Conservation (phyloP, 2,888 invertebrate genomes). For the Lasioglossum villosulum region DNA sequence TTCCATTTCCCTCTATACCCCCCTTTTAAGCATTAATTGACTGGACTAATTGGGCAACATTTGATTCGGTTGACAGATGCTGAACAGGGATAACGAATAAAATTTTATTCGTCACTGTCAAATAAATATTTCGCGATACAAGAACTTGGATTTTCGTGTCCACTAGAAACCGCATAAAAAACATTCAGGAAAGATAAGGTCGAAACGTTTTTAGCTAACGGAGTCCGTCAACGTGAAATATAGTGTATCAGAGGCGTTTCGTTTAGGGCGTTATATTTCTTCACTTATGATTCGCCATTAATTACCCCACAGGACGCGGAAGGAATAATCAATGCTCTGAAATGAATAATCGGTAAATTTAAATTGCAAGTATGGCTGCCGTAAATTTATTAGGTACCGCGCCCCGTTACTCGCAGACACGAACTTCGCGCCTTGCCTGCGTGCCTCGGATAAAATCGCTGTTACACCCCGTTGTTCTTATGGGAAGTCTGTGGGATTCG, state of each 20-base stretch:
- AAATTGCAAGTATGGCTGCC: constrained; percentile 2
- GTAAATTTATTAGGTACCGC: neutral
- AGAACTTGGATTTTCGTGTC: too few species aligned
- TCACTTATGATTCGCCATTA: neutral
- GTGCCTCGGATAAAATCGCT: neutral
- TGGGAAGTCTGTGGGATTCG: neutral
- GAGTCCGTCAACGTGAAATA: neutral
- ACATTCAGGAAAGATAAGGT: neutral
- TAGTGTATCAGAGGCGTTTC: neutral
- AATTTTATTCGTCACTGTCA: too few species aligned
- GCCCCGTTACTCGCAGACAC: neutral
- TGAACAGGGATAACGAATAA: too few species aligned
- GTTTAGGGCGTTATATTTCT: neutral
- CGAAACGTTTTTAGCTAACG: neutral
- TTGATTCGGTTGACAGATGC: too few species aligned
- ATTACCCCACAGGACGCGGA: neutral
- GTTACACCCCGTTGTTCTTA: neutral
- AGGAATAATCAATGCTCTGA: neutral
- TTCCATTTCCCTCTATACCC: too few species aligned
- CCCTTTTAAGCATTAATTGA: too few species aligned
- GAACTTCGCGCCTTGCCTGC: neutral
- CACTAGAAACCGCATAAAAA: too few species aligned
- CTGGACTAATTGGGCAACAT: too few species aligned
- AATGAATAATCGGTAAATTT: constrained; percentile 8
- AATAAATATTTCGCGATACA: too few species aligned